Evolutionary conservation across 1,140 invertebrate genomes (phyloP).

Genomic region (Pseudomyrmex gracilis): DNA sequence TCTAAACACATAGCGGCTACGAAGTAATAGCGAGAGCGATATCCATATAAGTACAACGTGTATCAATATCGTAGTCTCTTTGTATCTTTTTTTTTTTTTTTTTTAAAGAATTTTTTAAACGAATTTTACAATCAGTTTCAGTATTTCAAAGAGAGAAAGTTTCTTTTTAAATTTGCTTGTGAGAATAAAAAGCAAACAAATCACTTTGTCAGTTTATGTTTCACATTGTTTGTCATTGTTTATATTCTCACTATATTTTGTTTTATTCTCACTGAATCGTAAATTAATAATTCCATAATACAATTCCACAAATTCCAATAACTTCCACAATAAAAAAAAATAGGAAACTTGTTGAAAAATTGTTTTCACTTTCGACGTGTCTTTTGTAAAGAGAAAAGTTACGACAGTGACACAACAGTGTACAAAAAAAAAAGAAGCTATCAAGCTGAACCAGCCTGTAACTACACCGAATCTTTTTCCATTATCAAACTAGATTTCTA

Average conservation of each 20-base stretch:
- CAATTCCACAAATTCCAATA: neutral
- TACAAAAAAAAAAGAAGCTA: conserved; percentile 21
- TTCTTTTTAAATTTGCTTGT: no score
- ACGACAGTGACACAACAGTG: conserved; percentile 15
- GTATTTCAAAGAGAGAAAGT: no score
- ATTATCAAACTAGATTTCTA: conserved; percentile 22
- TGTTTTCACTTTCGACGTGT: neutral
- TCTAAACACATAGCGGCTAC: conserved; percentile 30
- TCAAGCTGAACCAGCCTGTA: conserved; percentile 48
- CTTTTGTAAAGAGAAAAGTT: conserved; percentile 18
- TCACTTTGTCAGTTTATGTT: no score
- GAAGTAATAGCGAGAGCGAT: conserved; percentile 24
- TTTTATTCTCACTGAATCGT: no score
- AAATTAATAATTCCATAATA: no score
- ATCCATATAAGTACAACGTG: neutral
- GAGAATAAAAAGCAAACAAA: no score
- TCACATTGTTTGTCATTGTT: no score
- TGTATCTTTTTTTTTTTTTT: neutral
- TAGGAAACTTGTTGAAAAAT: neutral
- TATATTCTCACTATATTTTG: no score
- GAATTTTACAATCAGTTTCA: neutral
- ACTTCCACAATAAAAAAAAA: neutral
- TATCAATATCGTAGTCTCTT: conserved; percentile 23
- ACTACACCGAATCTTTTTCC: conserved; percentile 25
- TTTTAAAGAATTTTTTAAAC: neutral